These are phyloP conservation scores for Trinectes maculatus DNA, from an alignment of 2,113 vertebrate genomes.

Conservation along the genomic window DNA sequence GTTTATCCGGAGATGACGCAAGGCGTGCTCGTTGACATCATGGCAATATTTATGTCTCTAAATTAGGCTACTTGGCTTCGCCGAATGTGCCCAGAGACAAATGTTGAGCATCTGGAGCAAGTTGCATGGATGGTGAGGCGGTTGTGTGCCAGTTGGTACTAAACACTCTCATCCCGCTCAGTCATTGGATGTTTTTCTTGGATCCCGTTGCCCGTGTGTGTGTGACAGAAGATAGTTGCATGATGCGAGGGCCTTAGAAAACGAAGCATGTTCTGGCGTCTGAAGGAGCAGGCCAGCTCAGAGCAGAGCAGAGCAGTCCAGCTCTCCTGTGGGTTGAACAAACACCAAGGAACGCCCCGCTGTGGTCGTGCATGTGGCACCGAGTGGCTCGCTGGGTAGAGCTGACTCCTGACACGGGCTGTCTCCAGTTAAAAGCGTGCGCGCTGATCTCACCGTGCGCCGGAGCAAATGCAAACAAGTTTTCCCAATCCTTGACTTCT, in stretches of 20 bases:
- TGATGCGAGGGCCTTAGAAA: constrained; percentile 23
- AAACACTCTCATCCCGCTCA: constrained; percentile 44
- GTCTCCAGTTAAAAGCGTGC: constrained; percentile 22
- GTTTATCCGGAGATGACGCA: constrained; percentile 30
- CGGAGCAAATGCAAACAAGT: constrained; percentile 18
- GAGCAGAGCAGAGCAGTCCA: constrained; percentile 43
- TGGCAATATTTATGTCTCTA: constrained; percentile 41
- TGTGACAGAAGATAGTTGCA: not conserved
- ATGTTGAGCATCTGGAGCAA: constrained; percentile 31
- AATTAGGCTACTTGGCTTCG: constrained; percentile 39
- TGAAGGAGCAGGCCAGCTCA: constrained; percentile 32
- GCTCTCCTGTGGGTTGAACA: constrained; percentile 64
- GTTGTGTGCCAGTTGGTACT: constrained; percentile 33
- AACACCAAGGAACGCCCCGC: constrained; percentile 54
- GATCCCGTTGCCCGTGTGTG: constrained; percentile 35
- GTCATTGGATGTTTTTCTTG: constrained; percentile 42
- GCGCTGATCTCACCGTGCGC: constrained; percentile 19
- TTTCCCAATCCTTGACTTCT: not conserved
- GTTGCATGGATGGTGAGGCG: constrained; percentile 6
- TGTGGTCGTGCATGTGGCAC: constrained; percentile 57
- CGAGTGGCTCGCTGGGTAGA: constrained; percentile 2
- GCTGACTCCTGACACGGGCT: constrained; percentile 20
- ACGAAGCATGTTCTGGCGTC: constrained; percentile 49
- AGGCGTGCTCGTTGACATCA: constrained; percentile 34
- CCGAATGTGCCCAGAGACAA: not conserved